These are phyloP conservation scores for Periphyllus acericola DNA, from an alignment of 2,888 invertebrate genomes.

Conservation along the genomic window DNA sequence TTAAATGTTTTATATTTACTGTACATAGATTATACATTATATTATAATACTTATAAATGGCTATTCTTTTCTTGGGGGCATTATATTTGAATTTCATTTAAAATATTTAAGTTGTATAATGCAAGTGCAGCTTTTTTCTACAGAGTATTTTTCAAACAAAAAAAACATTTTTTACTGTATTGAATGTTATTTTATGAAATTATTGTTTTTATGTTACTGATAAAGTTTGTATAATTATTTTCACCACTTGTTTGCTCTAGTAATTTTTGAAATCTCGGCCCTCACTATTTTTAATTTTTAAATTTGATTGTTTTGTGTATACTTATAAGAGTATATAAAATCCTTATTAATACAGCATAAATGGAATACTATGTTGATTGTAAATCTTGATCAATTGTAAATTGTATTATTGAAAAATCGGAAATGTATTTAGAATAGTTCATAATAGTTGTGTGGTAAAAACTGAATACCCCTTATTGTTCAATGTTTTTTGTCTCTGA, in stretches of 20 bases:
- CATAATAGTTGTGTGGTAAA: not conserved
- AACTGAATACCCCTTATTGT: too few relatives aligned
- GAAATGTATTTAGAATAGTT: not conserved
- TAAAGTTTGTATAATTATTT: conserved; percentile 1
- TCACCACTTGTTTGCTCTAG: not conserved
- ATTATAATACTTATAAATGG: conserved; percentile 20
- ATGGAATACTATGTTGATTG: too few relatives aligned
- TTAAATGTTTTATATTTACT: conserved; percentile 57
- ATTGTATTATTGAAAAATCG: not conserved
- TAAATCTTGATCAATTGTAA: too few relatives aligned
- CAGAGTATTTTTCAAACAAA: conserved; percentile 53
- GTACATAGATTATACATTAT: conserved; percentile 50
- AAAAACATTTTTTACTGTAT: conserved; percentile 26
- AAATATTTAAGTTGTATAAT: conserved; percentile 9
- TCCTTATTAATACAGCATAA: not conserved
- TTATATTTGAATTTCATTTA: conserved; percentile 39
- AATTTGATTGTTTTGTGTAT: conserved; percentile 11
- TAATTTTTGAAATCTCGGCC: not conserved
- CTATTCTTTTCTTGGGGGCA: conserved; percentile 45
- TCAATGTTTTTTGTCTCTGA: not conserved
- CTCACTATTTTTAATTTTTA: not conserved
- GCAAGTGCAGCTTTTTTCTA: conserved; percentile 33
- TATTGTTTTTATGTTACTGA: conserved; percentile 1
- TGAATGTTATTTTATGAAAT: conserved; percentile 12
- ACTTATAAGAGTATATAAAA: not conserved